Conservation (phyloP, 1,140 invertebrate species). For the Listronotus oregonensis region DNA sequence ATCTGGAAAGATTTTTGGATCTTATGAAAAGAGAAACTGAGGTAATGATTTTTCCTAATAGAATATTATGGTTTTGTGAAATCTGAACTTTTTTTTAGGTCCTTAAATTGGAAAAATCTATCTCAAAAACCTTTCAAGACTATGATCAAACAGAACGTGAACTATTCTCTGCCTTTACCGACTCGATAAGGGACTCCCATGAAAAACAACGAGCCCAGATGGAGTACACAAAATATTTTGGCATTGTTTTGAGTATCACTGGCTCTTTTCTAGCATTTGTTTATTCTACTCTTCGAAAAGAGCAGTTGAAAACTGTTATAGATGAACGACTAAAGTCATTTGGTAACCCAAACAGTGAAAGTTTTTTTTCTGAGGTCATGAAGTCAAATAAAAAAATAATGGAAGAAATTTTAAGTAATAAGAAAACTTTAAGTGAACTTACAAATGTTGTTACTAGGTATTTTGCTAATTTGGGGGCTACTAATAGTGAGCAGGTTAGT, state of each 20-base stretch:
- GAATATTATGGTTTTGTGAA: background rate
- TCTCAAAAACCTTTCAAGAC: slow-evolving; percentile 45
- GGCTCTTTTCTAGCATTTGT: slow-evolving; percentile 63
- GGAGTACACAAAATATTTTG: slow-evolving; percentile 76
- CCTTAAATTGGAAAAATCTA: slow-evolving; percentile 46
- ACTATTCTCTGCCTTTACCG: slow-evolving; percentile 66
- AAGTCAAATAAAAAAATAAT: slow-evolving; percentile 16
- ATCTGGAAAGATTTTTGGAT: slow-evolving; percentile 48
- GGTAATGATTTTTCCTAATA: slow-evolving; percentile 14
- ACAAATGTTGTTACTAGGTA: background rate
- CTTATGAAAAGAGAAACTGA: slow-evolving; percentile 53
- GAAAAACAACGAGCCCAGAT: slow-evolving; percentile 72
- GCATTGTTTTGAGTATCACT: slow-evolving; percentile 69
- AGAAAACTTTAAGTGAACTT: slow-evolving; percentile 3
- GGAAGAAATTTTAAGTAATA: slow-evolving; percentile 17
- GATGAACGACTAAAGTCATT: slow-evolving; percentile 42
- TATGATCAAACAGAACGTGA: slow-evolving; percentile 65
- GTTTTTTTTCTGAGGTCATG: slow-evolving; percentile 4
- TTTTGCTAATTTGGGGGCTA: background rate
- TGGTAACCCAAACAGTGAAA: background rate
- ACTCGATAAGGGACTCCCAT: slow-evolving; percentile 69
- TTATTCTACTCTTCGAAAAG: slow-evolving; percentile 48
- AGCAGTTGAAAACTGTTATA: slow-evolving; percentile 52
- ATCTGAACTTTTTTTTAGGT: slow-evolving; percentile 38
- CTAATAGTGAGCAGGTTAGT: background rate